Conservation (phyloP, 2,888 invertebrate genomes). For the Hirtodrosophila duncani region DNA sequence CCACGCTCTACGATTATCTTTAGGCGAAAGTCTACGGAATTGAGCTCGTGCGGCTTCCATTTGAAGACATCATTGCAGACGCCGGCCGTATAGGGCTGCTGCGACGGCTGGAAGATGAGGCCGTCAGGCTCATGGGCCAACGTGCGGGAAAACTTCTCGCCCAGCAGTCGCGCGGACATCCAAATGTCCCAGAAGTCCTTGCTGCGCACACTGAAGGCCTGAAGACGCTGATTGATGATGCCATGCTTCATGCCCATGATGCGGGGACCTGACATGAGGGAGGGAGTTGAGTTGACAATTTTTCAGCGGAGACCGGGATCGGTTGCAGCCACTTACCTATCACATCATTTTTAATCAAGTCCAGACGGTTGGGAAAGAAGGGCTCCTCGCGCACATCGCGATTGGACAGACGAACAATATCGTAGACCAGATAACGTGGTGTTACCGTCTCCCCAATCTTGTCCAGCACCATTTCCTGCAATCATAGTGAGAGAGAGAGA, state of each 20-base stretch:
- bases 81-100: constrained; percentile 91
- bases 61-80: constrained; percentile 91
- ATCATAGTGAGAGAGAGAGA: neutral
- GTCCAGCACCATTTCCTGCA: constrained; percentile 97
- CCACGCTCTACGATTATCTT: constrained; percentile 87
- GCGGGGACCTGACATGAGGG: constrained; percentile 78
- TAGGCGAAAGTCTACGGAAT: constrained; percentile 96
- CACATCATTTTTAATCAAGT: constrained; percentile 87
- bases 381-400: constrained; percentile 85
- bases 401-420: constrained; percentile 91
- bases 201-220: constrained; percentile 93
- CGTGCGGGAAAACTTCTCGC: constrained; percentile 90
- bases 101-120: constrained; percentile 96
- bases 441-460: constrained; percentile 85
- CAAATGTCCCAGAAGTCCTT: constrained; percentile 95
- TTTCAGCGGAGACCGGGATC: too few relatives aligned
- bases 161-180: constrained; percentile 84
- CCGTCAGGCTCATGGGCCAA: constrained; percentile 98
- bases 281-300: too few relatives aligned
- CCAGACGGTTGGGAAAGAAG: constrained; percentile 87
- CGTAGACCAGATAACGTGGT: constrained; percentile 96
- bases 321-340: constrained; percentile 79
- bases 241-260: constrained; percentile 87
- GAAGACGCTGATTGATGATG: constrained; percentile 84
- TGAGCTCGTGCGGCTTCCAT: constrained; percentile 97